These are phyloP conservation scores for Zaprionus ghesquierei DNA, from an alignment of 1,140 invertebrate species.

Conservation along the genomic window DNA sequence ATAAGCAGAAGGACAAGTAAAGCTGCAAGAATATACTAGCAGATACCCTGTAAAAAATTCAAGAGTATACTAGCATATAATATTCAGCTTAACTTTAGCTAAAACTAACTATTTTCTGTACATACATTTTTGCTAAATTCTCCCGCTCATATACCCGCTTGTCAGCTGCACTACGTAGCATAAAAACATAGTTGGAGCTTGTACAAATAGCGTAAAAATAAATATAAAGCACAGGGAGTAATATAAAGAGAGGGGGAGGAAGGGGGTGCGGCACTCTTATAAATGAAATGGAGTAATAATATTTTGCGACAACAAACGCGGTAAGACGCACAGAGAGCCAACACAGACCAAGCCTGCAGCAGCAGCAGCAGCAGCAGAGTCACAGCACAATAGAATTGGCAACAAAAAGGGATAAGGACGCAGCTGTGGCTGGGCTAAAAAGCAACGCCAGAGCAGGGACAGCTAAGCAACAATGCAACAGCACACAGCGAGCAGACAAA, in stretches of 20 bases:
- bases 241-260: not conserved
- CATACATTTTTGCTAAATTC: not conserved
- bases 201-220: conserved; percentile 21
- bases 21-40: not conserved
- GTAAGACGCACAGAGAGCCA: not conserved
- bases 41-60: conserved; percentile 7
- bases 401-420: conserved; percentile 15
- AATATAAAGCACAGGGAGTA: not conserved
- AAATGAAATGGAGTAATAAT: conserved; percentile 82
- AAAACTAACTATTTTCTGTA: not conserved
- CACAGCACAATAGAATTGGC: conserved; percentile 44
- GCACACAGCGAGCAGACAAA: conserved; percentile 65
- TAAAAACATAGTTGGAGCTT: conserved; percentile 37
- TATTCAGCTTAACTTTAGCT: too few species aligned
- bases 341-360: conserved; percentile 5
- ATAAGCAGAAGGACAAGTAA: not conserved
- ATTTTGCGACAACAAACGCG: conserved; percentile 73
- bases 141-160: not conserved
- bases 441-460: not conserved
- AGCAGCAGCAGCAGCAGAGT: not conserved
- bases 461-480: conserved; percentile 51
- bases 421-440: conserved; percentile 38
- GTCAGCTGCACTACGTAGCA: conserved; percentile 1
- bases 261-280: conserved; percentile 58
- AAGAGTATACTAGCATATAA: not conserved